Percentiles rank a stretch among this genome's conserved stretches.
These are phyloP conservation scores for Palythoa grandis DNA, from an alignment of 92 coral and sea anemone genomes.

Conservation along the genomic window DNA sequence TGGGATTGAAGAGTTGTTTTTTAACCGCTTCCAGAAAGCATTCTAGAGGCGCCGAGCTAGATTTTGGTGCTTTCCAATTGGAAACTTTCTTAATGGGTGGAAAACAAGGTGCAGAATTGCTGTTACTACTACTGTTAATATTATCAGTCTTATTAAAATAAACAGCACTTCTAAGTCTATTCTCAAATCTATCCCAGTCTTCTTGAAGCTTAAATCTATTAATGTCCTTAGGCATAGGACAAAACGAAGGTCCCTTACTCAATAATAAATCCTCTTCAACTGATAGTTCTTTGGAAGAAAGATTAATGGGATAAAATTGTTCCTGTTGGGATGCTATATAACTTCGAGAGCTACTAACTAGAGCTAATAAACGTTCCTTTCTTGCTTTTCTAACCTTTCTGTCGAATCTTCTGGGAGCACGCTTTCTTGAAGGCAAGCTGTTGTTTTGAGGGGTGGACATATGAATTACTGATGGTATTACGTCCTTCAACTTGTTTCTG, in stretches of 20 bases:
- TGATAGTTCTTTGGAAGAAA: not conserved
- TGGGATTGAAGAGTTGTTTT: not conserved
- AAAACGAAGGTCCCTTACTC: not conserved
- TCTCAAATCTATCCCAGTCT: not conserved
- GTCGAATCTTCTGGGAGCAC: not conserved
- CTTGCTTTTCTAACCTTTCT: not conserved
- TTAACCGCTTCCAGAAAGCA: not conserved
- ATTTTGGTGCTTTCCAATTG: not conserved
- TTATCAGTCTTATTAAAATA: too few species aligned
- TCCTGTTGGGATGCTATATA: not conserved
- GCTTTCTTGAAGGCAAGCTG: not conserved
- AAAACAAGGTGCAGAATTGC: not conserved
- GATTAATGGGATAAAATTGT: slow-evolving; percentile 7
- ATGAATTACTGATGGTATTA: not conserved
- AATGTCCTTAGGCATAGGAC: not conserved
- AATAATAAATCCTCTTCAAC: not conserved
- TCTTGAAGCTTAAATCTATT: not conserved
- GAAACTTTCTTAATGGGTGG: not conserved
- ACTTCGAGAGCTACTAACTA: not conserved
- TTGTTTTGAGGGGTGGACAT: not conserved
- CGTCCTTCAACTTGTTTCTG: not conserved
- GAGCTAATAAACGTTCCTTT: slow-evolving; percentile 1
- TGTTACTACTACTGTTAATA: not conserved
- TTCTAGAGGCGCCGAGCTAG: not conserved
- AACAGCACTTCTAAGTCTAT: not conserved